Percentiles rank a stretch among this genome's conserved stretches.
These are phyloP conservation scores for Kobus ellipsiprymnus DNA, from an alignment of 2,113 vertebrate species.

Conservation along the genomic window DNA sequence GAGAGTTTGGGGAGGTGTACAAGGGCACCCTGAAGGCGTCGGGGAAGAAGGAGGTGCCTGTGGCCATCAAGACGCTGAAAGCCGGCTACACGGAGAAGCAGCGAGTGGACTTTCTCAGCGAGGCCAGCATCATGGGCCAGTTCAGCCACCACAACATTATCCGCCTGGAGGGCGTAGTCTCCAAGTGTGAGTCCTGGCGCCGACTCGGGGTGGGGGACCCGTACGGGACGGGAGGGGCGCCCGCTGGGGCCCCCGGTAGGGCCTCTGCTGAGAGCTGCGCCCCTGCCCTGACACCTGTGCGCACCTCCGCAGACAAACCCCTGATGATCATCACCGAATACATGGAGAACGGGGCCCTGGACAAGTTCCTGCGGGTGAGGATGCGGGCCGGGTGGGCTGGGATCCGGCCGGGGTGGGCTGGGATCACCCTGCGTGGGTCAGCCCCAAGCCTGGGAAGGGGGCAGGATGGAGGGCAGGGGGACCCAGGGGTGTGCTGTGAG, in stretches of 20 bases:
- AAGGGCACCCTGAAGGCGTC: constrained; percentile 88
- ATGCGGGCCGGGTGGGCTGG: fast-evolving
- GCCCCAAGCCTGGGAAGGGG: neutral
- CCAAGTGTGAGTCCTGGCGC: constrained; percentile 87
- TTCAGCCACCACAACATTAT: constrained; percentile 98
- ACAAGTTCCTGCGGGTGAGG: constrained; percentile 91
- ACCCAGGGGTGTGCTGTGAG: neutral
- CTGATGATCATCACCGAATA: constrained; percentile 98
- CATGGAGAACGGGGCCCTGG: constrained; percentile 97
- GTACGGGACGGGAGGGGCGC: fast-evolving
- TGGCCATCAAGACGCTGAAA: constrained; percentile 96
- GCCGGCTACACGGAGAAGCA: constrained; percentile 96
- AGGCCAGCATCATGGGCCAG: constrained; percentile 99
- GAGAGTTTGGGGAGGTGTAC: constrained; percentile 97
- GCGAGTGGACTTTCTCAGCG: constrained; percentile 94
- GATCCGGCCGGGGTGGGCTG: fast-evolving
- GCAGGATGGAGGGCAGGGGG: neutral
- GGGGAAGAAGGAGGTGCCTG: constrained; percentile 87
- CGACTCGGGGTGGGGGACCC: fast-evolving
- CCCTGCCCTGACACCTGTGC: neutral
- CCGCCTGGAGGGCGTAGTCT: constrained; percentile 95
- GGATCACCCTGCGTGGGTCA: neutral
- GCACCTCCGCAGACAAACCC: constrained; percentile 86
- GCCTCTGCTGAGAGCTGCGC: neutral
- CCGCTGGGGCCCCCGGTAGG: fast-evolving